A percentile compares a stretch with the other conserved stretches of the same genome.
Evolutionary conservation across 2,797 vertebrate species (phyloP).

Genomic region (Oreochromis grahami): DNA sequence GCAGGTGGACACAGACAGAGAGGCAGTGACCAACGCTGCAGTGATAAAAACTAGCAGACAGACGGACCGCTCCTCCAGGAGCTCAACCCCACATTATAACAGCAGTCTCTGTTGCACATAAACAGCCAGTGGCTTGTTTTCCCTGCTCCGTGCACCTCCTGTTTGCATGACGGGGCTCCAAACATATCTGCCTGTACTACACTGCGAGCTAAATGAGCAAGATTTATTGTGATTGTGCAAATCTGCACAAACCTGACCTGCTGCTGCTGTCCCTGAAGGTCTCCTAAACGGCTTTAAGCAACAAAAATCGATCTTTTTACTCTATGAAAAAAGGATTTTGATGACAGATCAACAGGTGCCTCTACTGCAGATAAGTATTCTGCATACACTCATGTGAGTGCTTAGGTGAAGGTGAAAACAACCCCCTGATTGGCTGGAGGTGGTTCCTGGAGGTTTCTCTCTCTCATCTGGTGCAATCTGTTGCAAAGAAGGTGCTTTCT

Average conservation of each 20-base stretch:
- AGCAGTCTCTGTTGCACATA: not conserved
- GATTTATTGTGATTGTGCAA: not conserved
- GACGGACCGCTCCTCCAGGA: not conserved
- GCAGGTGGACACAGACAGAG: not conserved
- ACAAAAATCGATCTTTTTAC: not conserved
- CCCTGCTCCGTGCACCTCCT: not conserved
- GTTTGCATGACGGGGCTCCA: fast-evolving
- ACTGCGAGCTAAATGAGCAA: not conserved
- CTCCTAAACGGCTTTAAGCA: not conserved
- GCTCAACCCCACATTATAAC: not conserved
- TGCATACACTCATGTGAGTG: not conserved
- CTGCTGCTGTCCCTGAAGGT: not conserved
- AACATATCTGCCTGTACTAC: not conserved
- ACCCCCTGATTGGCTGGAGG: not conserved
- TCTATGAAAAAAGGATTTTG: not conserved
- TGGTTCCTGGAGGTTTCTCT: not conserved
- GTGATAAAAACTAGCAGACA: not conserved
- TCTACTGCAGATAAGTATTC: not conserved
- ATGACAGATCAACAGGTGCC: not conserved
- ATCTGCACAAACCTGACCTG: not conserved
- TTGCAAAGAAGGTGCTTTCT: not conserved
- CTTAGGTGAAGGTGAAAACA: not conserved
- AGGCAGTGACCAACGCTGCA: not conserved
- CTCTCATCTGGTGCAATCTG: not conserved
- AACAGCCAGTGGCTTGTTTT: not conserved